A percentile compares a stretch with the other conserved stretches of the same genome.
These are phyloP conservation scores for Cephus runcator DNA, from an alignment of 2,888 invertebrate species.

Conservation along the genomic window DNA sequence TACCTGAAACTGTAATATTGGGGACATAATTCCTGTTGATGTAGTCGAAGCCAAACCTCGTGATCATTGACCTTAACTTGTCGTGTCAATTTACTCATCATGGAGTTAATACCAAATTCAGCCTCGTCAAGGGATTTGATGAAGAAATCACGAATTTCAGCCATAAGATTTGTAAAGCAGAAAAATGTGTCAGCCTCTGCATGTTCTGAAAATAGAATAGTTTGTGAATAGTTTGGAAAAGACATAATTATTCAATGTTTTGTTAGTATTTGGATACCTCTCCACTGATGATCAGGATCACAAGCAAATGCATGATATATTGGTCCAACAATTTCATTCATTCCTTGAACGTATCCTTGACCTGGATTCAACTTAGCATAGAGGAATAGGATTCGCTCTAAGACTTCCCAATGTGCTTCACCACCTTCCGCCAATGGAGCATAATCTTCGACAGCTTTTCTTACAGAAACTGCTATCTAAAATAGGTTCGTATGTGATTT, in stretches of 20 bases:
- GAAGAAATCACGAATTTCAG: slow-evolving; percentile 96
- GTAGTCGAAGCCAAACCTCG: slow-evolving; percentile 80
- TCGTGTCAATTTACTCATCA: slow-evolving; percentile 86
- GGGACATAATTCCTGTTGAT: slow-evolving; percentile 88
- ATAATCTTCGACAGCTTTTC: slow-evolving; percentile 84
- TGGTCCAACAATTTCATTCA: slow-evolving; percentile 99
- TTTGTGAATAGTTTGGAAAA: background rate
- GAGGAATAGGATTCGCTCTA: slow-evolving; percentile 94
- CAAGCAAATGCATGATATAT: slow-evolving; percentile 97
- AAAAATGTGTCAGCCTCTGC: slow-evolving; percentile 99
- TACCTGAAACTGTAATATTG: slow-evolving; percentile 96
- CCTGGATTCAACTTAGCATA: slow-evolving; percentile 99
- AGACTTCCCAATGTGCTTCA: slow-evolving; percentile 99
- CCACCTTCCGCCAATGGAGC: slow-evolving; percentile 87
- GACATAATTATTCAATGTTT: background rate
- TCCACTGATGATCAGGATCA: slow-evolving; percentile 82
- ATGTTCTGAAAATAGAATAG: slow-evolving; percentile 72
- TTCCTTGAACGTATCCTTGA: slow-evolving; percentile 95
- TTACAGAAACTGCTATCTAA: slow-evolving; percentile 77
- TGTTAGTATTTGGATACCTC: slow-evolving; percentile 69
- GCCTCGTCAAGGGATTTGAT: slow-evolving; percentile 95
- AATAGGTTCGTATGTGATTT: slow-evolving; percentile 15
- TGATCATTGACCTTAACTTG: slow-evolving; percentile 83
- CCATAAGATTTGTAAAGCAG: slow-evolving; percentile 98
- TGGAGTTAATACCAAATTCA: slow-evolving; percentile 88